phyloP scores from a whole-genome alignment of 2,113 vertebrate genomes.

The Naja naja region DNA sequence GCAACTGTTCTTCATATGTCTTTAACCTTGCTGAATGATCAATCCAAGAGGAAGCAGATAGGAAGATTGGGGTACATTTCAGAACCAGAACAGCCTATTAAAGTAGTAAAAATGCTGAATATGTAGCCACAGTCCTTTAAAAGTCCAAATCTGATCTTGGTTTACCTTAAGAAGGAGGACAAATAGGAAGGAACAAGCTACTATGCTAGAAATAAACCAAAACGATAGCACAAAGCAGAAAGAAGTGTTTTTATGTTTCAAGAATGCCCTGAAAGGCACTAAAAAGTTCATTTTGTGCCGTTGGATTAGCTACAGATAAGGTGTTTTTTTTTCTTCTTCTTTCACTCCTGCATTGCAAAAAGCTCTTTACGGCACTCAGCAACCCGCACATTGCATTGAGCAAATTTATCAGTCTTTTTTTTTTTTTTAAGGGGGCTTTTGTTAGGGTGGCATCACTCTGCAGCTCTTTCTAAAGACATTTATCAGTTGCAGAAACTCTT shows the following conservation, averaged over 20 bases:
- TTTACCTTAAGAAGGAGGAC: neutral
- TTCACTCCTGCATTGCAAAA: neutral
- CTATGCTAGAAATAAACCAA: no score
- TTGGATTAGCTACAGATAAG: neutral
- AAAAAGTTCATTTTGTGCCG: neutral
- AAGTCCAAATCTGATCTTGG: neutral
- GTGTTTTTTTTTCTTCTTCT: neutral
- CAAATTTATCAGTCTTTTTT: neutral
- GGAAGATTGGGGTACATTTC: neutral
- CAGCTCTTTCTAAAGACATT: slow-evolving; percentile 17
- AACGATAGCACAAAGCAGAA: no score
- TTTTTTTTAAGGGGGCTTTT: neutral
- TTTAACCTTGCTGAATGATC: neutral
- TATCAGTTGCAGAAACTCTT: slow-evolving; percentile 10
- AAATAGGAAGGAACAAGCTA: neutral
- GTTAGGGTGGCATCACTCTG: neutral
- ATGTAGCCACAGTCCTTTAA: neutral
- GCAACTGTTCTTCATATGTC: neutral
- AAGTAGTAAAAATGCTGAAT: neutral
- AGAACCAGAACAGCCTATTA: neutral
- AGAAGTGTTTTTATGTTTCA: neutral
- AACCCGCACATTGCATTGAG: fast-evolving
- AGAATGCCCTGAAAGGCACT: neutral
- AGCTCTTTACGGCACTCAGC: neutral
- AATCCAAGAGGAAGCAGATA: neutral